Conservation (phyloP, 2,797 vertebrate species). For the Prunella strophiata region DNA sequence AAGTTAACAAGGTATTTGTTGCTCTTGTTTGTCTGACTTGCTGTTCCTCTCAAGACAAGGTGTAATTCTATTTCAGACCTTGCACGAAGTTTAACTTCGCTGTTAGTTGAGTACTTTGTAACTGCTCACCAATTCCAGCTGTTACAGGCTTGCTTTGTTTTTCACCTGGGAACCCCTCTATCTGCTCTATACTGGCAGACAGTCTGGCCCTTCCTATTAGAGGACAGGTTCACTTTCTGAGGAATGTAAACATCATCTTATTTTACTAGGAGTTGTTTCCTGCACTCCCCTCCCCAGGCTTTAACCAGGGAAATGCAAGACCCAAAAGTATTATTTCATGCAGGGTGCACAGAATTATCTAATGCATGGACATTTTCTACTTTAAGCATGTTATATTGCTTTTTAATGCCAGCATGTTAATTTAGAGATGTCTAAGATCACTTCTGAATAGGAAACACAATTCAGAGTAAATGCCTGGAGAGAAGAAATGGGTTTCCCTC, state of each 20-base stretch:
- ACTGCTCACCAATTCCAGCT: not conserved
- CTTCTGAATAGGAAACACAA: not conserved
- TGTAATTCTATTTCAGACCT: not conserved
- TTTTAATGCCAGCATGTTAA: not conserved
- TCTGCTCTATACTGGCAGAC: not conserved
- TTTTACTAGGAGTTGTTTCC: not conserved
- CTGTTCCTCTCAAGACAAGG: not conserved
- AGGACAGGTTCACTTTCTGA: not conserved
- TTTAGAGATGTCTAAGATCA: not conserved
- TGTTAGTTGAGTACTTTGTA: not conserved
- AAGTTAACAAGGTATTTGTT: not conserved
- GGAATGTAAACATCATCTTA: not conserved
- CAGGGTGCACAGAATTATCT: not conserved
- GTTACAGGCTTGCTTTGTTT: not conserved
- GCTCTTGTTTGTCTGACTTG: not conserved
- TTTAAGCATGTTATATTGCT: not conserved
- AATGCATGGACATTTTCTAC: not conserved
- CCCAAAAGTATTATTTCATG: not conserved
- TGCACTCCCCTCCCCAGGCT: not conserved
- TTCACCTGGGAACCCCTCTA: not conserved
- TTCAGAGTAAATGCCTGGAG: not conserved
- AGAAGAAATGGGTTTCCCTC: not conserved
- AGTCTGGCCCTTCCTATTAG: not conserved
- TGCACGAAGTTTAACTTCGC: not conserved
- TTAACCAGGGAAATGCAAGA: not conserved